These are phyloP conservation scores for Galeruca laticollis DNA, from an alignment of 2,888 invertebrate genomes.

Conservation along the genomic window DNA sequence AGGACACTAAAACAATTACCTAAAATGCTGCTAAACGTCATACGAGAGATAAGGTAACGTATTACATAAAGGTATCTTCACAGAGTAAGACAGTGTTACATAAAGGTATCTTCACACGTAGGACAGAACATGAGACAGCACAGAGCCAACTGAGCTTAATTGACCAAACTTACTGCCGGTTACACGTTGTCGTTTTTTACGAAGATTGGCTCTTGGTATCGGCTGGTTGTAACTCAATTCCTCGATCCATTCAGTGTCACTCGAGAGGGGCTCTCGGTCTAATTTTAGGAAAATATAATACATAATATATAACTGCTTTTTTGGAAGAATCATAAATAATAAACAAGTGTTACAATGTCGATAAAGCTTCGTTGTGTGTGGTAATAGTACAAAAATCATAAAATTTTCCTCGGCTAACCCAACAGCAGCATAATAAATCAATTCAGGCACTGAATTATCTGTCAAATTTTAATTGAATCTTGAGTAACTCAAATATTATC, in stretches of 20 bases:
- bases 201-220: conserved; percentile 47
- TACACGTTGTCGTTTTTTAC: conserved; percentile 51
- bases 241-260: conserved; percentile 57
- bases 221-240: conserved; percentile 43
- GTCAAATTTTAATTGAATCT: too few relatives aligned
- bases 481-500: too few relatives aligned
- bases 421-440: too few relatives aligned
- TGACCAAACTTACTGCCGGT: conserved; percentile 59
- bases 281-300: conserved; percentile 36
- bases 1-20: conserved; percentile 39
- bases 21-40: conserved; percentile 43
- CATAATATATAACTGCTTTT: conserved; percentile 28
- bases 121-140: conserved; percentile 40
- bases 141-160: conserved; percentile 41
- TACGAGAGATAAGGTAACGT: conserved; percentile 40
- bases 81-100: conserved; percentile 18
- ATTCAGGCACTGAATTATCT: too few relatives aligned
- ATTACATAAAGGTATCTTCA: conserved; percentile 31
- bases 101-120: conserved; percentile 30
- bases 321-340: neutral
- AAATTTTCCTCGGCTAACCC: neutral
- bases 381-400: conserved; percentile 13
- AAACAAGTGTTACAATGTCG: conserved; percentile 1
- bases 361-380: conserved; percentile 7
- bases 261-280: conserved; percentile 42